Evolutionary conservation across 1,140 invertebrate species (phyloP), one percentile per base, ranked within the genome.

Genomic region (Sarcophaga peregrina): DNA sequence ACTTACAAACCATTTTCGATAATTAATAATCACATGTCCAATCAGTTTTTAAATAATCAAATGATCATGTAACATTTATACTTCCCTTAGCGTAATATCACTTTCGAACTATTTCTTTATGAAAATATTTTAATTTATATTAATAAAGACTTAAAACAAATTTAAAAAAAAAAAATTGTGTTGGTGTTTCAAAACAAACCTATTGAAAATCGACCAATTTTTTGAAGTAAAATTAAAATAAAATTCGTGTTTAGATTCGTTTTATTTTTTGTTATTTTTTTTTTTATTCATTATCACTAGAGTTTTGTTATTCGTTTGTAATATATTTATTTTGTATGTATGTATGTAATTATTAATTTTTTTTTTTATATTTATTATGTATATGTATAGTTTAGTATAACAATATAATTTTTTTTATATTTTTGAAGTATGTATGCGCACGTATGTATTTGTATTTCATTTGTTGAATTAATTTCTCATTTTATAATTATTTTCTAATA

Each of bases 241-340:
- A 47, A 47, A 48, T 76, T 76, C 10, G 74, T 48, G 47, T 76
- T 76, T 47, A 48, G 25, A 37, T 37, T 37, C 25, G 25, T 37
- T 37, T 37, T 37, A 37, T 37, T 37, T n/a, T 37, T 37, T 47
- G 45, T 47, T 48, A 17, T 17, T 13, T 72, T 72, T 47, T 75
- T 75, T 47, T 76, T 76, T 68, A 20, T 8, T 68, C 62, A 68
- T 68, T 68, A 68, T 68, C 62, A 68, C 62, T 68, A 68, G 17
- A 76, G 74, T 47, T 76, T 76, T 37, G 25, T 76, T 47, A 76
- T 47, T 76, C n/a, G 13, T 76, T 74, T 58, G n/a, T 25, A 8
- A 68, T 68, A 68, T 68, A 68, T 68, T 17, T 68, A 20, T n/a
- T 68, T 68, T 20, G 13, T 68, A 68, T 68, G 54, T 68, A 20